Evolutionary conservation across 35 echinoderm and acorn worm species (phyloP).

Genomic region (Nesometra sesokonis): DNA sequence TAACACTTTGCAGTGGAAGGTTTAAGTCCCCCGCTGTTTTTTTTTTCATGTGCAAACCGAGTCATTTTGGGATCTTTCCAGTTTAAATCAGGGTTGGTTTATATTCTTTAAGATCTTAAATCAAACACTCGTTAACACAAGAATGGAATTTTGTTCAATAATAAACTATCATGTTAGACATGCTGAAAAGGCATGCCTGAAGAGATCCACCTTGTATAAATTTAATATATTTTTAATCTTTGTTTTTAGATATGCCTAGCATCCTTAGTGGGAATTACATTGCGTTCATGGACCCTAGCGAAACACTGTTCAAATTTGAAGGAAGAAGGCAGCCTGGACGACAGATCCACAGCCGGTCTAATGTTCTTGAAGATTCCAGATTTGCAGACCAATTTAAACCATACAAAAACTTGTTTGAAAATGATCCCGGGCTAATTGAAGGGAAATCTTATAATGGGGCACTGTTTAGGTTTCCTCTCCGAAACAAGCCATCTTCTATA

Average conservation of each 20-base stretch:
- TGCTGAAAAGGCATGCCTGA: too few relatives aligned
- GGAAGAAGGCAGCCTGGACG: background rate
- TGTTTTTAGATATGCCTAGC: conserved; percentile 43
- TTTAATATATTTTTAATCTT: background rate
- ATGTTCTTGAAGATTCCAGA: background rate
- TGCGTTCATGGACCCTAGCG: conserved; percentile 41
- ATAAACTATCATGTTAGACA: too few relatives aligned
- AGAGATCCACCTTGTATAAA: too few relatives aligned
- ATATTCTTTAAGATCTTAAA: too few relatives aligned
- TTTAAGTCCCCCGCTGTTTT: too few relatives aligned
- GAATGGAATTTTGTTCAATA: too few relatives aligned
- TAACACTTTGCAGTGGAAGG: too few relatives aligned
- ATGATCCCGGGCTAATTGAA: background rate
- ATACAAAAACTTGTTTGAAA: conserved; percentile 14
- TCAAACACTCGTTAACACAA: too few relatives aligned
- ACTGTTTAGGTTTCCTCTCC: conserved; percentile 48
- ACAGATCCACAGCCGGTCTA: background rate
- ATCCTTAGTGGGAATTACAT: conserved; percentile 31
- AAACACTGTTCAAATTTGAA: conserved; percentile 17
- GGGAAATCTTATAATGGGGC: conserved; percentile 21
- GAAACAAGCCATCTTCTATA: conserved; percentile 2
- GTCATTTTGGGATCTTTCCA: too few relatives aligned
- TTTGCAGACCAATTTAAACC: conserved; percentile 30
- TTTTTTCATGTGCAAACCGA: too few relatives aligned
- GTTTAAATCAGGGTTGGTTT: too few relatives aligned